Evolutionary conservation across 2,797 vertebrate species (phyloP), one percentile per base, ranked within the genome.

Genomic region (Todus mexicanus): DNA sequence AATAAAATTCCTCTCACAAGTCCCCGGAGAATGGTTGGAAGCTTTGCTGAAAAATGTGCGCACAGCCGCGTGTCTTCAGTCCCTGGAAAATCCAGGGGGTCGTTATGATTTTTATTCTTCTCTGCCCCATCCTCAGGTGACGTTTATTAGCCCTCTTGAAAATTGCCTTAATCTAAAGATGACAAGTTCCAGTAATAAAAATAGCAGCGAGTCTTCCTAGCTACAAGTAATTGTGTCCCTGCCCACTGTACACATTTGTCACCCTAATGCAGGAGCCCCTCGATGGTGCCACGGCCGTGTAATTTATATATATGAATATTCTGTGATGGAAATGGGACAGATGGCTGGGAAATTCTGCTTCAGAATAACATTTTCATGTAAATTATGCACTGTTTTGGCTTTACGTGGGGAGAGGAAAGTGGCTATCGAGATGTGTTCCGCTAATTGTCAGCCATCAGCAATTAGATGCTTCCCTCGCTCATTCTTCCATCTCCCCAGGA

Each of bases 241-340:
- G 95, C 94, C 93, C 95, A 81, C 96, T 91, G 82, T 87, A 73
- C 86, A 35, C 85, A 72, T 97, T 97, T 97, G 95, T 97, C 95
- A 96, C 95, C 92, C 64, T 94, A 56, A 93, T 47, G 40, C 40
- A 87, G 94, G 87, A 96, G 93, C 80, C 94, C 84, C 95, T 96
- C 73, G 91, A 89, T 94, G 92, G 94, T 96, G 87, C 92, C 93
- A 72, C 90, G 66, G 93, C 96, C 86, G 10, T 92, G 96, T 96
- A 80, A 96, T 97, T 96, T 82, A 95, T 97, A 86, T 53, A 45
- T 92, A 74, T 96, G 96, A 97, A 96, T 97, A 96, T 98, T 97
- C 97, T 68, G 22, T 87, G 91, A 87, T 96, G 95, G 63, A 78
- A 97, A 77, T 79, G 70, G 95, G 95, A 92, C 97, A 98, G 97